These are phyloP conservation scores for Limonius californicus DNA, from an alignment of 1,140 invertebrate genomes.

Conservation along the genomic window DNA sequence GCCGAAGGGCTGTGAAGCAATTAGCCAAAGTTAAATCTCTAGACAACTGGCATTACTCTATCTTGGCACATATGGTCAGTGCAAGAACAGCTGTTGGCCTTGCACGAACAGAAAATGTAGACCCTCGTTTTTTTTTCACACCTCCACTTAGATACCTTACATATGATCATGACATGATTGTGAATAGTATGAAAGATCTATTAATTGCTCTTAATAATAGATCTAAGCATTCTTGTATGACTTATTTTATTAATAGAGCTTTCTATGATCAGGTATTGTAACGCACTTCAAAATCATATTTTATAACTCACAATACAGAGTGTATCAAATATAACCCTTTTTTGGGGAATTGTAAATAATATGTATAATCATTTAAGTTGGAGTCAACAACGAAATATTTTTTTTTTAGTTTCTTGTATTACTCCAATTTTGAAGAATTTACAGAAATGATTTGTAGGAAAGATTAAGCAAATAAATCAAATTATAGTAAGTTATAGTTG, in stretches of 20 bases:
- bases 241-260: slow-evolving; percentile 60
- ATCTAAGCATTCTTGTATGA: slow-evolving; percentile 59
- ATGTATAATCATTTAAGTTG: too few relatives aligned
- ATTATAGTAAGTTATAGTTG: too few relatives aligned
- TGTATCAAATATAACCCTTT: too few relatives aligned
- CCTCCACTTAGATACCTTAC: slow-evolving; percentile 55
- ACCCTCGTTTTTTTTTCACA: slow-evolving; percentile 60
- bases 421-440: too few relatives aligned
- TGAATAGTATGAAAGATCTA: slow-evolving; percentile 55
- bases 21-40: slow-evolving; percentile 42
- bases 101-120: slow-evolving; percentile 54
- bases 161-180: slow-evolving; percentile 49
- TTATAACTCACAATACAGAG: too few relatives aligned
- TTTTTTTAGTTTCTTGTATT: too few relatives aligned
- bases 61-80: slow-evolving; percentile 63
- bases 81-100: slow-evolving; percentile 60
- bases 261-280: slow-evolving; percentile 53
- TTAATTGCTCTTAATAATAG: slow-evolving; percentile 52
- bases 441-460: too few relatives aligned
- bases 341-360: too few relatives aligned
- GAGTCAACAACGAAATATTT: too few relatives aligned
- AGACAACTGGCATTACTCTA: slow-evolving; percentile 58
- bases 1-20: slow-evolving; percentile 48
- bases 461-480: too few relatives aligned
- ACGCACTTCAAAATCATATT: neutral